A percentile compares a stretch with the other conserved stretches of the same genome.
Evolutionary conservation across 2,113 vertebrate species (phyloP).

Genomic region (Zosterops pallidus): DNA sequence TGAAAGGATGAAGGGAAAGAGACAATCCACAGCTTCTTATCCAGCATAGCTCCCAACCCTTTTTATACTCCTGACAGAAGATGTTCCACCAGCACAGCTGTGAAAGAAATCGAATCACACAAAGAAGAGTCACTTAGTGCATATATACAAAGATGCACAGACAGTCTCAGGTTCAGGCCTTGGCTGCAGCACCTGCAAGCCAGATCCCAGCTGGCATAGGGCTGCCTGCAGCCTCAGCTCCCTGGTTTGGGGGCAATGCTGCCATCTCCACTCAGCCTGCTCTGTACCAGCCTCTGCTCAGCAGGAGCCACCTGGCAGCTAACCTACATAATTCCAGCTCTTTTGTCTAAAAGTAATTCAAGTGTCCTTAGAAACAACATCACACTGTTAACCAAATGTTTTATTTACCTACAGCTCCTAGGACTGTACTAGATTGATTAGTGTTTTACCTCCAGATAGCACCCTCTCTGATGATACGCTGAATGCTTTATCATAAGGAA

Average conservation of each 20-base stretch:
- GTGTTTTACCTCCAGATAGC: background rate
- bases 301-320: background rate
- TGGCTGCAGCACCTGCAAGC: background rate
- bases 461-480: background rate
- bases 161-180: background rate
- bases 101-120: background rate
- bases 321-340: background rate
- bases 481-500: background rate
- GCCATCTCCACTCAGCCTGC: background rate
- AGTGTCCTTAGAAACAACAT: background rate
- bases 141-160: background rate
- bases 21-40: background rate
- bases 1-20: background rate
- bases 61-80: background rate
- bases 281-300: background rate
- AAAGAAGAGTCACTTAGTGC: background rate
- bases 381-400: background rate
- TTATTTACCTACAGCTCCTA: background rate
- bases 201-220: rapidly evolving
- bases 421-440: background rate
- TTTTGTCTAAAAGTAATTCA: background rate
- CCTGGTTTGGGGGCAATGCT: background rate
- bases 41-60: background rate
- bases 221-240: background rate
- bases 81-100: background rate